Base-by-base conservation (phyloP, 2,888 invertebrate species). In the Hymenopus coronatus region DNA sequence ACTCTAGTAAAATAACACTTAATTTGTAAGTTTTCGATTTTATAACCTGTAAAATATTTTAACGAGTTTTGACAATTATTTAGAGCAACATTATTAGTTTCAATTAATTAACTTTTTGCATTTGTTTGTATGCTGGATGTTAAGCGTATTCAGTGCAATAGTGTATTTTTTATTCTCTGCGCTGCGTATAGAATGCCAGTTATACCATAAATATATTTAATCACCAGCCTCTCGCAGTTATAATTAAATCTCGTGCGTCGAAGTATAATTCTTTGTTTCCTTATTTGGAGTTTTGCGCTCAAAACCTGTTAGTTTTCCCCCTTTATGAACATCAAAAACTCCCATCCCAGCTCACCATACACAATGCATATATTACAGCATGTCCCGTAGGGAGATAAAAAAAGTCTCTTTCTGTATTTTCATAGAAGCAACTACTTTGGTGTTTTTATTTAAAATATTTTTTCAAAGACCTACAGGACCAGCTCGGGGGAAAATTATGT, bases 401-500 rank as follows among this genome's bases (percentile, higher is more conserved):
- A 70, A 20, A 40, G 40, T 40, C 54, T 70, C 54, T 70, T 70
- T 70, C 54, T 70, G 54, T 70, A 70, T 70, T 70, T 70, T 70
- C 54, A 70, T 70, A 70, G 54, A 70, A 70, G 54, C 54, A 70
- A 70, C 54, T 70, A 70, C 54, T 70, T 70, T 70, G 54, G 54
- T 70, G 54, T 70, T 70, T 70, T 70, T 70, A 70, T 70, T 70
- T 70, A 70, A 70, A 70, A 70, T 70, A 70, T 70, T 70, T 70
- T 87, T 70, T 70, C 86, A 86, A 86, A 86, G 86, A 86, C 86
- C 86, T 28, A 28, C 30, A 40, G 25, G 27, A 28, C n/a, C 14
- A 82, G 82, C 40, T 82, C 33, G 33, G 87, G 87, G 81, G 30
- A 15, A 87, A 87, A 87, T 82, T 87, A 87, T 87, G 87, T 82